phyloP scores from a whole-genome alignment of 2,888 invertebrate species.

The Yponomeuta sedellus region DNA sequence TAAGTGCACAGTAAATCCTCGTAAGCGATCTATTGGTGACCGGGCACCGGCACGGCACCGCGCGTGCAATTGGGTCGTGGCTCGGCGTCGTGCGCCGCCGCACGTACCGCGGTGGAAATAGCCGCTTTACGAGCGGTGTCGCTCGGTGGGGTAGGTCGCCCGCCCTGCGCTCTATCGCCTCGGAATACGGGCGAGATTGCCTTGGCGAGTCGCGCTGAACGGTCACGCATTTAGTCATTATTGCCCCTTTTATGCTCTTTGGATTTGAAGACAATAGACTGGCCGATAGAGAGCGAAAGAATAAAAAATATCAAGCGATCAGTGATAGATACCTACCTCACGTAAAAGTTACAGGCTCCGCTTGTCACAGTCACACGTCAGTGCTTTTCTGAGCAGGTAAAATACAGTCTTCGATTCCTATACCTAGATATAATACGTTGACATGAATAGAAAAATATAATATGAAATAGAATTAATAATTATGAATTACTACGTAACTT shows the following conservation, averaged over 20 bases:
- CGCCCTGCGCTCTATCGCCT: not conserved
- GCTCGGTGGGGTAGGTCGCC: not conserved
- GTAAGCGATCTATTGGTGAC: not conserved
- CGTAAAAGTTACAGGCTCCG: too few species aligned
- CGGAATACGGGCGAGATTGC: not conserved
- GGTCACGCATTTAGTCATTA: not conserved
- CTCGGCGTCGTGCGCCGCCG: not conserved
- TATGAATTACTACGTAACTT: too few species aligned
- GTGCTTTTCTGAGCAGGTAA: too few species aligned
- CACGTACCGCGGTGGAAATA: slow-evolving; percentile 2
- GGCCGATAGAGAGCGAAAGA: not conserved
- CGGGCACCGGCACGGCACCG: too few species aligned
- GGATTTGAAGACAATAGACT: not conserved
- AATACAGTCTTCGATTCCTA: too few species aligned
- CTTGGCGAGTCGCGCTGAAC: not conserved
- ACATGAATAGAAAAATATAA: too few species aligned
- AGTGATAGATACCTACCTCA: too few species aligned
- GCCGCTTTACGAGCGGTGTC: not conserved
- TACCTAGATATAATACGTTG: too few species aligned
- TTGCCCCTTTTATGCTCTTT: slow-evolving; percentile 1
- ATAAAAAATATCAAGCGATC: not conserved
- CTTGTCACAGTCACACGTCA: too few species aligned
- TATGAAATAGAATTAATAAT: too few species aligned
- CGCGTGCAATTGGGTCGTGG: not conserved
- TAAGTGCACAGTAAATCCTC: too few species aligned